phyloP scores from a whole-genome alignment of 2,797 vertebrate genomes.

The Falco naumanni region DNA sequence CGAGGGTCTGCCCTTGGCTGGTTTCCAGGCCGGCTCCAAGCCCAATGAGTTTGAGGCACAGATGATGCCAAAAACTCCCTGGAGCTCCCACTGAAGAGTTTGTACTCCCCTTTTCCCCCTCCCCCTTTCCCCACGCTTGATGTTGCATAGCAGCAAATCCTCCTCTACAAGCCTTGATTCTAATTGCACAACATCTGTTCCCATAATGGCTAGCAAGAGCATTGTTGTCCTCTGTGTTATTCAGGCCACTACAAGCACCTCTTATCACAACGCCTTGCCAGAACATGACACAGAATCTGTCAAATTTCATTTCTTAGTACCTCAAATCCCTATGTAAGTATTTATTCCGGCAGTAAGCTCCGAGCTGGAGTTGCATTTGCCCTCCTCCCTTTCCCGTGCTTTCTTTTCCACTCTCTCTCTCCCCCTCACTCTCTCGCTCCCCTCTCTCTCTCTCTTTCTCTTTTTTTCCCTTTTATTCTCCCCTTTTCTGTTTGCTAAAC shows the following conservation, averaged over 20 bases:
- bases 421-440: conserved; percentile 18
- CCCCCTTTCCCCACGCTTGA: conserved; percentile 66
- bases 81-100: conserved; percentile 71
- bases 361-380: conserved; percentile 76
- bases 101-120: conserved; percentile 22
- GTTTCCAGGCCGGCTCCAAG: conserved; percentile 68
- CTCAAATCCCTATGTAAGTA: conserved; percentile 88
- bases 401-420: conserved; percentile 82
- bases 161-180: conserved; percentile 79
- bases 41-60: conserved; percentile 65
- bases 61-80: conserved; percentile 78
- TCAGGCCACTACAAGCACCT: conserved; percentile 88
- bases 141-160: conserved; percentile 83
- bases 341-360: conserved; percentile 84
- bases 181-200: conserved; percentile 89
- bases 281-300: conserved; percentile 90
- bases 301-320: conserved; percentile 89
- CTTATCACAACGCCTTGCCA: conserved; percentile 86
- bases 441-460: conserved; percentile 56
- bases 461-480: conserved; percentile 86
- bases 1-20: conserved; percentile 62
- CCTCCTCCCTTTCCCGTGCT: conserved; percentile 81
- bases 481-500: conserved; percentile 96
- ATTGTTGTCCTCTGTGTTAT: conserved; percentile 87
- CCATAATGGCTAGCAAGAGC: conserved; percentile 85